Evolutionary conservation across 1,140 invertebrate species (phyloP).

Genomic region (Ylistrum balloti): DNA sequence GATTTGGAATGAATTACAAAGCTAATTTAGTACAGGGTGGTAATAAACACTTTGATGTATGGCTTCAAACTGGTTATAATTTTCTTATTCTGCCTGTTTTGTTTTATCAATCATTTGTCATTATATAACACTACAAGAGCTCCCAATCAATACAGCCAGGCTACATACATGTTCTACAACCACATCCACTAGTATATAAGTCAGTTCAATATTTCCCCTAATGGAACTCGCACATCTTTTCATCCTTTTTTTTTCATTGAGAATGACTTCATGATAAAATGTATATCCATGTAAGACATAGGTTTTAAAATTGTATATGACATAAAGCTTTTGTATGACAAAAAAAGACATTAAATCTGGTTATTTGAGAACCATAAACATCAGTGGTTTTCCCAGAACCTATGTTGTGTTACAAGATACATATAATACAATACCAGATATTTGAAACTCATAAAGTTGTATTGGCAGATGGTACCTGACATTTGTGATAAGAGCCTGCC

Average conservation of each 20-base stretch:
- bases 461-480: neutral
- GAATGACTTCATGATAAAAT: neutral
- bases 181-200: constrained; percentile 16
- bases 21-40: constrained; percentile 32
- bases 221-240: constrained; percentile 33
- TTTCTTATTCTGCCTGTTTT: constrained; percentile 35
- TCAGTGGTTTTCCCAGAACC: neutral
- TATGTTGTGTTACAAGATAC: neutral
- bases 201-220: neutral
- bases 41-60: constrained; percentile 40
- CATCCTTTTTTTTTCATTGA: constrained; percentile 24
- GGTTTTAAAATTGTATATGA: neutral
- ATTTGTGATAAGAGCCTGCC: neutral
- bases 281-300: constrained; percentile 7
- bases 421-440: neutral
- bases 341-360: constrained; percentile 40
- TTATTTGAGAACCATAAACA: constrained; percentile 11
- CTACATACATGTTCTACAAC: neutral
- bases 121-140: neutral
- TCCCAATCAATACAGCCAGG: constrained; percentile 7
- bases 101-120: constrained; percentile 40
- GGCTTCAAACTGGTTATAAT: constrained; percentile 31
- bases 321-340: constrained; percentile 35
- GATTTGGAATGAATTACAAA: constrained; percentile 39
- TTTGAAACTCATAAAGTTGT: neutral